A percentile compares a stretch with the other conserved stretches of the same genome.
phyloP scores from a whole-genome alignment of 2,113 vertebrate genomes.

The Petroica traversi region DNA sequence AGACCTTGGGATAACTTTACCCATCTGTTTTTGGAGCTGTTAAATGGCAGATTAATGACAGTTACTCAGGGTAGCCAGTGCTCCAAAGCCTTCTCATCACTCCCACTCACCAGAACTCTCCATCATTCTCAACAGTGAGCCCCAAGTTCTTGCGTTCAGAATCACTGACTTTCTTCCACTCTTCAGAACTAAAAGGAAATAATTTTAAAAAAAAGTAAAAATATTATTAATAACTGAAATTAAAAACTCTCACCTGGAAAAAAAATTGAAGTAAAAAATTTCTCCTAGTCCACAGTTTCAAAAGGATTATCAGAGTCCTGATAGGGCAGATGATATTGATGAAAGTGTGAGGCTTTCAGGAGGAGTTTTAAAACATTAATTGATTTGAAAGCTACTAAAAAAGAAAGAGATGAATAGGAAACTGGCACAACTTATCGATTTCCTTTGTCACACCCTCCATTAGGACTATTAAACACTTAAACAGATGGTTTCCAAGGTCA shows the following conservation, averaged over 20 bases:
- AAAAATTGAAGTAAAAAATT: not conserved
- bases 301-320: not conserved
- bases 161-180: slow-evolving; percentile 88
- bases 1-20: not conserved
- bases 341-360: not conserved
- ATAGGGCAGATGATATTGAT: not conserved
- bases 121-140: slow-evolving; percentile 87
- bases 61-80: not conserved
- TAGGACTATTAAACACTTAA: not conserved
- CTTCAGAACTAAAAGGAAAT: slow-evolving; percentile 81
- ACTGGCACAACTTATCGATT: not conserved
- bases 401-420: not conserved
- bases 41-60: not conserved
- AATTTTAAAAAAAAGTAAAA: not conserved
- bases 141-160: slow-evolving; percentile 82
- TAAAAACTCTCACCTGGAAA: not conserved
- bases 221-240: not conserved
- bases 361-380: not conserved
- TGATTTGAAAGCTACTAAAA: not conserved
- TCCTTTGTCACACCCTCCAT: not conserved
- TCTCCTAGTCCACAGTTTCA: not conserved
- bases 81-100: not conserved
- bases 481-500: not conserved
- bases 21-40: not conserved
- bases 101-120: slow-evolving; percentile 91